These are phyloP conservation scores for Proales similis DNA, from an alignment of 1,140 invertebrate species.

Conservation along the genomic window DNA sequence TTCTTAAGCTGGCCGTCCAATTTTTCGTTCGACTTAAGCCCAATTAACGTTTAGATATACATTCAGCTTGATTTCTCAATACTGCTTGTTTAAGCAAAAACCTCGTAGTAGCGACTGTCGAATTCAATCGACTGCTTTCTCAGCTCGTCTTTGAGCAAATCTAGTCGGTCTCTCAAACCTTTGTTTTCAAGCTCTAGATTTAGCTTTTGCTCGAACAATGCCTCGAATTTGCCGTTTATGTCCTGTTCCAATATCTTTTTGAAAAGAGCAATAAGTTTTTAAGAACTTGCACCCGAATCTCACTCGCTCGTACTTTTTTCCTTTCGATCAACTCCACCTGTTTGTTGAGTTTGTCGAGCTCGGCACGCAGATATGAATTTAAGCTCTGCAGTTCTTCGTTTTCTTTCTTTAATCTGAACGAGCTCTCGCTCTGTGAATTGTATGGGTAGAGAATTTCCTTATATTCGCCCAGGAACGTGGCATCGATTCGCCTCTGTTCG, in stretches of 20 bases:
- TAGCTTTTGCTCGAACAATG: conserved; percentile 10
- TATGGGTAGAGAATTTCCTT: not conserved
- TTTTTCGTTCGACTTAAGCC: too few species aligned
- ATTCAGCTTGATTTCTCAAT: too few species aligned
- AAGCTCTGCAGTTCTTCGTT: conserved; percentile 22
- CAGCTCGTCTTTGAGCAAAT: conserved; percentile 21
- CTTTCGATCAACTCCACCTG: conserved; percentile 34
- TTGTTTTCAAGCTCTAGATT: conserved; percentile 15
- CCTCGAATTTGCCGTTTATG: conserved; percentile 13
- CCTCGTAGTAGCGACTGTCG: too few species aligned
- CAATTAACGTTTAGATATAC: too few species aligned
- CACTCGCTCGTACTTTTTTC: conserved; percentile 29
- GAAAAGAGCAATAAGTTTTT: not conserved
- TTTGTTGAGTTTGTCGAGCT: conserved; percentile 30
- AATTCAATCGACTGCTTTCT: conserved; percentile 6
- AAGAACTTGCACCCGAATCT: not conserved
- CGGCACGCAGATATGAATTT: conserved; percentile 4
- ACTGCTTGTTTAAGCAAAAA: too few species aligned
- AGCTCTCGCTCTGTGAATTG: not conserved
- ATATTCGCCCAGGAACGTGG: too few species aligned
- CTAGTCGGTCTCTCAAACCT: not conserved
- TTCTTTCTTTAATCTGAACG: conserved; percentile 3
- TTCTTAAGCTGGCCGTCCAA: too few species aligned
- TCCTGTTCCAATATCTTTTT: conserved; percentile 10
- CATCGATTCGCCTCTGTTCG: too few species aligned